Conservation (phyloP, 2,797 vertebrate genomes). For the Lepus oiostolus region DNA sequence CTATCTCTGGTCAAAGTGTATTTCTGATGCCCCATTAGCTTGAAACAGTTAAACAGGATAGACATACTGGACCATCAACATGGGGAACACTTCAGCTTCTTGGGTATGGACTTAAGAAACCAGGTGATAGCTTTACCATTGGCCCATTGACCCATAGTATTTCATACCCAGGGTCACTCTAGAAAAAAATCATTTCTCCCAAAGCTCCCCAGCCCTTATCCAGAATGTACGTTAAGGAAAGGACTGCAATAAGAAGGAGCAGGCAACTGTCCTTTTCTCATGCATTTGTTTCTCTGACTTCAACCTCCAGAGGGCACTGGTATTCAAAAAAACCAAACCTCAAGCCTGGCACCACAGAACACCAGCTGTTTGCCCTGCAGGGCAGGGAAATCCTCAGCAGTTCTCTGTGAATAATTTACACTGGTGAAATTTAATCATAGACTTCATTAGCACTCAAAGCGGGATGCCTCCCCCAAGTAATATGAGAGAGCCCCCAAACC, state of each 20-base stretch:
- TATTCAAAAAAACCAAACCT: slow-evolving; percentile 67
- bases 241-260: neutral
- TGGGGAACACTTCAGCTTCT: neutral
- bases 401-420: slow-evolving; percentile 59
- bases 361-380: neutral
- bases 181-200: neutral
- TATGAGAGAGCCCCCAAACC: slow-evolving; percentile 1
- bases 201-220: neutral
- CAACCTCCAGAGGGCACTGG: slow-evolving; percentile 78
- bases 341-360: accelerated
- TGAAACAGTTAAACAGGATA: neutral
- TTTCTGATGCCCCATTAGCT: neutral
- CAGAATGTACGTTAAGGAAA: neutral
- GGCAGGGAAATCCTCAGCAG: neutral
- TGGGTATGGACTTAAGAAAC: neutral
- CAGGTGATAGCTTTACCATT: neutral
- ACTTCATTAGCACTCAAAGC: slow-evolving; percentile 34
- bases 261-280: neutral
- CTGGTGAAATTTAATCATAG: slow-evolving; percentile 17
- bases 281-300: slow-evolving; percentile 48
- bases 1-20: neutral
- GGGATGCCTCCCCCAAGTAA: neutral
- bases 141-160: neutral
- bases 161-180: neutral
- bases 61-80: neutral